Conservation (phyloP, 2,113 vertebrate species). For the Nothobranchius furzeri region DNA sequence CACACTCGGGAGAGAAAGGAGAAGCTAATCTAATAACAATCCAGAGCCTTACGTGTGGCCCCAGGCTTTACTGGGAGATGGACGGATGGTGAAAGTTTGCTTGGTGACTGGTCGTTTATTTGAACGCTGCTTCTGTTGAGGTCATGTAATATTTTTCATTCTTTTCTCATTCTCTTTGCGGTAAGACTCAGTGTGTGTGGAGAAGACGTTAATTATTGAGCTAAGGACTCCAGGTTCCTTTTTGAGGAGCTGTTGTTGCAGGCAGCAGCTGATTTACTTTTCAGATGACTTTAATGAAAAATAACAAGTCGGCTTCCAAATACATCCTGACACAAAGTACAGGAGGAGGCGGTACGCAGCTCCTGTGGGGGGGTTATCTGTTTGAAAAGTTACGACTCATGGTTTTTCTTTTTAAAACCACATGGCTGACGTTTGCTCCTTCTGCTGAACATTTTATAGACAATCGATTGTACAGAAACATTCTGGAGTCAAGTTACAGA, state of each 20-base stretch:
- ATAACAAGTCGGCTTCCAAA: constrained; percentile 45
- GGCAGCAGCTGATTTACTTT: constrained; percentile 58
- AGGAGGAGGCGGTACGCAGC: constrained; percentile 6
- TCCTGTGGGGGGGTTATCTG: constrained; percentile 36
- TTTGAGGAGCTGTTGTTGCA: constrained; percentile 39
- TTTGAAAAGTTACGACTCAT: constrained; percentile 47
- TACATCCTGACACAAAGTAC: constrained; percentile 20
- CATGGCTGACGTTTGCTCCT: constrained; percentile 43
- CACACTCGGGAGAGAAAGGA: constrained; percentile 46
- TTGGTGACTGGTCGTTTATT: constrained; percentile 30
- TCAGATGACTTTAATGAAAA: constrained; percentile 41
- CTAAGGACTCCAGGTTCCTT: constrained; percentile 29
- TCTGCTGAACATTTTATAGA: constrained; percentile 27
- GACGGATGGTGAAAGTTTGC: constrained; percentile 26
- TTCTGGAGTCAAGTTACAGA: not conserved
- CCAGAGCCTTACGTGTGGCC: constrained; percentile 29
- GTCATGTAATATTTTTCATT: not conserved
- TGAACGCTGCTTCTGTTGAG: constrained; percentile 10
- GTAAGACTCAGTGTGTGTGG: not conserved
- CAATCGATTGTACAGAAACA: constrained; percentile 19
- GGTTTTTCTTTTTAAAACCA: not conserved
- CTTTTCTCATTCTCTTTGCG: constrained; percentile 15
- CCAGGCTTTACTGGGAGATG: constrained; percentile 7
- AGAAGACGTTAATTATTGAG: constrained; percentile 21
- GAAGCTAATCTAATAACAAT: constrained; percentile 63